Evolutionary conservation across 2,888 invertebrate species (phyloP).

Genomic region (Polia nebulosa): DNA sequence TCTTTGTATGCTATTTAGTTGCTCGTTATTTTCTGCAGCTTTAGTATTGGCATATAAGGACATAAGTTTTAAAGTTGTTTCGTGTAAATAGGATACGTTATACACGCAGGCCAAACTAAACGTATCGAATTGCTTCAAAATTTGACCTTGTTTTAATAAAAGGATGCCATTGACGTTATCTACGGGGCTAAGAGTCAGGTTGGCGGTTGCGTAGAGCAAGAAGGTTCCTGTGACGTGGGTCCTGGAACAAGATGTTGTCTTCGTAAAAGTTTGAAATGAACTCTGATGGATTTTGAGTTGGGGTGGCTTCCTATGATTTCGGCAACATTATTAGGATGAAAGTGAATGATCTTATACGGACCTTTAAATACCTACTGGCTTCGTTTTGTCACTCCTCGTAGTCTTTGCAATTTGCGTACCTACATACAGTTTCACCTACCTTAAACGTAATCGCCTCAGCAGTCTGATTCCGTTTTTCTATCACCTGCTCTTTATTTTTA

Average conservation of each 20-base stretch:
- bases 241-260: conserved; percentile 11
- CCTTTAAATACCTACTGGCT: conserved; percentile 4
- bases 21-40: no score
- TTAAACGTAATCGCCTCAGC: conserved; percentile 1
- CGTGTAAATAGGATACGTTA: no score
- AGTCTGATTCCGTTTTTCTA: background rate
- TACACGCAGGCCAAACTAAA: no score
- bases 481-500: no score
- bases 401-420: background rate
- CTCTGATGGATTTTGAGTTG: conserved; percentile 1
- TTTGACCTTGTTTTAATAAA: no score
- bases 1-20: no score
- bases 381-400: background rate
- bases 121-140: no score
- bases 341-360: conserved; percentile 1
- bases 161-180: no score
- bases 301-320: background rate
- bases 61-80: no score
- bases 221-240: conserved; percentile 2
- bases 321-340: conserved; percentile 1
- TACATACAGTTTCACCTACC: conserved; percentile 2
- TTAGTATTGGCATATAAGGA: no score
- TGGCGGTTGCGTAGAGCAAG: background rate
- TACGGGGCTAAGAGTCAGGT: no score
- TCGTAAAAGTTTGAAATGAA: conserved; percentile 2